Evolutionary conservation across 2,888 invertebrate genomes (phyloP), one percentile per base, ranked within the genome.

Genomic region (Chaitophorus viminalis): DNA sequence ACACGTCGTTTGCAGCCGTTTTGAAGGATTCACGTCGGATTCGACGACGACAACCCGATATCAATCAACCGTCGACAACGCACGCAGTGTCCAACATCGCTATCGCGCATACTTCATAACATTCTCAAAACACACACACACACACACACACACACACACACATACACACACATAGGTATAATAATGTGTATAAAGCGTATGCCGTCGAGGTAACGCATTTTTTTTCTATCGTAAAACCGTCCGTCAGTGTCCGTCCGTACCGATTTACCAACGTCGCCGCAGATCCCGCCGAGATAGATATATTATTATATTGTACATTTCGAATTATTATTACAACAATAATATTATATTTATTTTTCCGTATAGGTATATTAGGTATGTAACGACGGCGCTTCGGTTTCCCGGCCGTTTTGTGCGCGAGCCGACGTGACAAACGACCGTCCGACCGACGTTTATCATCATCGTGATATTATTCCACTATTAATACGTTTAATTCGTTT

Each of bases 21-120:
- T 60, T 60, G 39, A 83, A 54, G 54, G 75, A 75, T 83, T 83
- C 83, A 33, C 60, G 75, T 60, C 75, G 83, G 75, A 54, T 31
- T 39, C 60, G 74, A 60, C 39, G 83, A 83, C 60, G 83, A 83
- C 83, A 83, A 83, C 60, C 36, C 83, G 83, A 74, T 74, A 83
- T 83, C 74, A 75, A 83, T 83, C 83, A 83, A 83, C 83, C 83
- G 83, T 83, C 83, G 74, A 54, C 82, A 31, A 29, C 52, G 17
- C 60, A 39, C 60, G 25, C 21, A 25, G 60, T 60, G 18, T 60
- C 60, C 1, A 21, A 18, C 60, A 9, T 60, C 46, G 46, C 60
- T 60, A 6, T 21, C 8, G 60, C 60, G 60, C 6, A 60, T 21
- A 25, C 60, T 3, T 25, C 6, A 60, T 25, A 25, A 60, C 25